A percentile compares a stretch with the other conserved stretches of the same genome.
Conservation (phyloP, 2,113 vertebrate species). For the Bungarus multicinctus region DNA sequence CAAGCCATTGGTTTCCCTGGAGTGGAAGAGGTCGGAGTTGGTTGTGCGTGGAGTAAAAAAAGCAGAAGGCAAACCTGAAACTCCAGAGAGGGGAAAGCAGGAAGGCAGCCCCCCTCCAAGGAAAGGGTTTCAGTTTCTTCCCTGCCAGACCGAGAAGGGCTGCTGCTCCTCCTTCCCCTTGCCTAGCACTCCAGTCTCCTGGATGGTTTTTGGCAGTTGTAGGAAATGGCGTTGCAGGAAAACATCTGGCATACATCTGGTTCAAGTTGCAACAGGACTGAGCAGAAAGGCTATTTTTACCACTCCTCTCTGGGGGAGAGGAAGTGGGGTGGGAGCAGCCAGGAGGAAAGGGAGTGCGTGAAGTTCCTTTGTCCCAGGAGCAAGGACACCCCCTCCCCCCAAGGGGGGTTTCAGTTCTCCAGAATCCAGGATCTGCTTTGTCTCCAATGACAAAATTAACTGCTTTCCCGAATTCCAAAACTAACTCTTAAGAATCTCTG, state of each 20-base stretch:
- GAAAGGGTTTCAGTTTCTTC: background rate
- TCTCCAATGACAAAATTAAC: background rate
- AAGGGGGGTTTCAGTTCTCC: background rate
- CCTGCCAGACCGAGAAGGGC: background rate
- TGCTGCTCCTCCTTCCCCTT: background rate
- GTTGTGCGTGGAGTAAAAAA: no score
- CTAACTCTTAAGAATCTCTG: background rate
- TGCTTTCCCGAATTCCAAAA: background rate
- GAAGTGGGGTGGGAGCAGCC: background rate
- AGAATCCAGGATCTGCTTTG: background rate
- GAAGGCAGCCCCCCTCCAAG: no score
- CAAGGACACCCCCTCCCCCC: background rate
- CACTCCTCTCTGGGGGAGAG: constrained; percentile 23
- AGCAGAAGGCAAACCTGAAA: background rate
- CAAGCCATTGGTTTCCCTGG: no score
- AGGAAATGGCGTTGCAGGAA: constrained; percentile 22
- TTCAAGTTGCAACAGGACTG: constrained; percentile 51
- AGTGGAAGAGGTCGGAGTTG: background rate
- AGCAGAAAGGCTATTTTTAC: constrained; percentile 70
- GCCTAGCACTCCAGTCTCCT: constrained; percentile 23
- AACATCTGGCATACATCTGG: constrained; percentile 81
- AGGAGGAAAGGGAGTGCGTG: background rate
- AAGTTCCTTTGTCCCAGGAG: background rate
- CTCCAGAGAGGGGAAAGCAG: background rate
- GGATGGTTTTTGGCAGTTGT: background rate